Evolutionary conservation across 1,140 invertebrate species (phyloP).

Genomic region (Leucophenga varia): DNA sequence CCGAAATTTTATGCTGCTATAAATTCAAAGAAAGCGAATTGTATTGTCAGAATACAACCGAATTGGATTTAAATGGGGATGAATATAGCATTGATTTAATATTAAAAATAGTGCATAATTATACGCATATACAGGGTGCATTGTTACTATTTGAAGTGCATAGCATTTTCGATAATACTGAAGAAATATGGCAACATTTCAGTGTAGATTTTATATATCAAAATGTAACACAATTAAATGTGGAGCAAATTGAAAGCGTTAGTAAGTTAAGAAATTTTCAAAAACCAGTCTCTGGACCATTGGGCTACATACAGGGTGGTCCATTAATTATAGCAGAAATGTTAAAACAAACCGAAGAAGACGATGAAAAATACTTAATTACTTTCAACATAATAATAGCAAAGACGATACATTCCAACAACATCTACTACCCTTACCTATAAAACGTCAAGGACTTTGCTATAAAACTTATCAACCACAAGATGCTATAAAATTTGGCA

Average conservation of each 20-base stretch:
- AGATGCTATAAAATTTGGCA: constrained; percentile 26
- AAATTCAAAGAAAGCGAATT: too few relatives aligned
- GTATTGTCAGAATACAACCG: too few relatives aligned
- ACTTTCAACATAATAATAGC: constrained; percentile 17
- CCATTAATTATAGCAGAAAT: constrained; percentile 31
- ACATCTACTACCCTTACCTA: constrained; percentile 27
- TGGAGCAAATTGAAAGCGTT: too few relatives aligned
- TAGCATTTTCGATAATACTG: neutral
- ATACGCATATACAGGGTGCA: constrained; percentile 26
- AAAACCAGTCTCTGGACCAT: constrained; percentile 32
- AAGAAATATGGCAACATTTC: constrained; percentile 23
- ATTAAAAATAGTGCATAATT: constrained; percentile 35
- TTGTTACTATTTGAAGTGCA: constrained; percentile 18
- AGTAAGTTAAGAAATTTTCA: too few relatives aligned
- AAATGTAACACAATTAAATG: neutral
- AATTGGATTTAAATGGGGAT: too few relatives aligned
- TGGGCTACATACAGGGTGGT: constrained; percentile 36
- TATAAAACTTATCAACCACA: neutral
- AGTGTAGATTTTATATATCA: constrained; percentile 8
- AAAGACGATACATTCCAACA: neutral
- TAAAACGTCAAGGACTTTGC: constrained; percentile 14
- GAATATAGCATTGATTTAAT: too few relatives aligned
- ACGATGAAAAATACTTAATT: constrained; percentile 17
- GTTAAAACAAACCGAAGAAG: constrained; percentile 20
- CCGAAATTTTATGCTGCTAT: too few relatives aligned